These are phyloP conservation scores for Pegoplata infirma DNA, from an alignment of 2,888 invertebrate species.

Conservation along the genomic window DNA sequence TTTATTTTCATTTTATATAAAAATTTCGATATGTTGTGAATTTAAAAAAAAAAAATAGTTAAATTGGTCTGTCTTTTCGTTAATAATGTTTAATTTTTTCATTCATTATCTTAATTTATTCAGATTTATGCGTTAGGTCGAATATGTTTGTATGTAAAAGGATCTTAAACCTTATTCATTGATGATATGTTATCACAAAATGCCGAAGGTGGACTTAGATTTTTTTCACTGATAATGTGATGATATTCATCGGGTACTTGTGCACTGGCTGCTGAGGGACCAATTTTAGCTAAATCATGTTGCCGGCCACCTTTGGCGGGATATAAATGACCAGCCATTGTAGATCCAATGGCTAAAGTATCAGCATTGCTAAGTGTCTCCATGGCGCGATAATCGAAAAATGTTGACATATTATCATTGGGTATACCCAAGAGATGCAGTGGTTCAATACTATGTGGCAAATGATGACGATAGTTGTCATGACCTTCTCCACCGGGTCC, in stretches of 20 bases:
- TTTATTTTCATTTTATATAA: not conserved
- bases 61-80: not conserved
- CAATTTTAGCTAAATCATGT: conserved; percentile 14
- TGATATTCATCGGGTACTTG: conserved; percentile 68
- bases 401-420: conserved; percentile 68
- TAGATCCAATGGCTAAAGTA: conserved; percentile 73
- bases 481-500: conserved; percentile 33
- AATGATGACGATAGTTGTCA: conserved; percentile 68
- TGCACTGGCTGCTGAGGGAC: not conserved
- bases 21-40: conserved; percentile 42
- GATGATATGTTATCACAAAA: conserved; percentile 76
- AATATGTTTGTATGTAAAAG: not conserved
- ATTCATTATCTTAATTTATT: not conserved
- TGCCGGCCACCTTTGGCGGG: conserved; percentile 63
- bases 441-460: conserved; percentile 72
- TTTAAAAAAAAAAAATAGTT: not conserved
- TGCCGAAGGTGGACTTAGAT: conserved; percentile 78
- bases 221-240: conserved; percentile 71
- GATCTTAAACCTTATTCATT: conserved; percentile 61
- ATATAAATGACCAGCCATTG: conserved; percentile 69
- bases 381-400: conserved; percentile 73
- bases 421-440: conserved; percentile 70
- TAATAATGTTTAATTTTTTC: not conserved
- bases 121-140: not conserved
- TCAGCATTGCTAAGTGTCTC: conserved; percentile 74